Base-by-base conservation (phyloP, 1,140 invertebrate species). In the Parapsyche elsis region DNA sequence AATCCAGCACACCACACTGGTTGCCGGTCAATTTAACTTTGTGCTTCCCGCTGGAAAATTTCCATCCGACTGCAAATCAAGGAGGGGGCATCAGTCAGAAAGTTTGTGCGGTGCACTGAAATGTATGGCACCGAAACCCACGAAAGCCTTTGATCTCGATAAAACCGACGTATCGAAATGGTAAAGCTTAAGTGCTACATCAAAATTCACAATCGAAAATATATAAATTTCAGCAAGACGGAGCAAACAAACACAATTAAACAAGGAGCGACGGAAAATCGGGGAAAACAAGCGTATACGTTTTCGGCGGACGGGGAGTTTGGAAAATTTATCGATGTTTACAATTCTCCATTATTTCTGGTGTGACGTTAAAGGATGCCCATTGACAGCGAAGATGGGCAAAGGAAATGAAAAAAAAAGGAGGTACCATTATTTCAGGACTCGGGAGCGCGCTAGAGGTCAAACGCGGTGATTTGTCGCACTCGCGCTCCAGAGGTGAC, bases 21-120 rank as follows among this genome's bases (percentile, higher is more conserved):
- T 46, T 57, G 12, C 49, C 75, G 80, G 80, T 78, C 80, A 81
- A 81, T 81, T 81, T 81, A 81, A 81, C 80, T 81, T 49, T 9
- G 26, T 38, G 61, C 21, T 59, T 45, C 23, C 46, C 16, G 23
- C 71, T 10, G 70, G 21, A 53, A 73, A 74, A 78, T 78, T 78
- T 61, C 19, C 71, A 71, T 73, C 49, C 70, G 75, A 14, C 23
- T 14, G 30, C 67, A 81, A 81, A 81, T 81, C 80, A 73, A 80
- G 64, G 10, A 38, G 30, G 71, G 14, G 23, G 21, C 74, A 53
- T 61, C 49, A 26, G 57, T 16, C 46, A 24, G 12, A 71, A 23
- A 70, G 26, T 64, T 78, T 53, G 23, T 71, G 21, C 64, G 64
- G 23, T 23, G 49, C 64, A 26, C 24, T 12, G n/a, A 10, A 21